Conservation (phyloP, 2,888 invertebrate species). For the Muschampia plurimacula region DNA sequence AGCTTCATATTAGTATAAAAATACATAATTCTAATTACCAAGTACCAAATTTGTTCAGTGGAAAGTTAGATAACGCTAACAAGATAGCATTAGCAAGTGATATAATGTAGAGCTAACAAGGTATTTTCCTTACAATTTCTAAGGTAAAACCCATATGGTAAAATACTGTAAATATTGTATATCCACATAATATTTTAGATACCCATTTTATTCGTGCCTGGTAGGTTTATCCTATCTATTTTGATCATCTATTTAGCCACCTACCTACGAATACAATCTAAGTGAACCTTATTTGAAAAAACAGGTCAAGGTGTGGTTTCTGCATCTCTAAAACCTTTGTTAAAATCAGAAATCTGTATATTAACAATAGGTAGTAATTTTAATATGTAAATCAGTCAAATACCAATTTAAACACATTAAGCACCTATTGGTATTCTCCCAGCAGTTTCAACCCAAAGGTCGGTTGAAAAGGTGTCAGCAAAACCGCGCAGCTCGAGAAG, state of each 20-base stretch:
- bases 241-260: too few species aligned
- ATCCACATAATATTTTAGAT: too few species aligned
- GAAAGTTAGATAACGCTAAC: neutral
- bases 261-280: too few species aligned
- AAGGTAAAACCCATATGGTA: neutral
- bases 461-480: slow-evolving; percentile 56
- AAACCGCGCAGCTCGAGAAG: slow-evolving; percentile 54
- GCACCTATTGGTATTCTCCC: slow-evolving; percentile 30
- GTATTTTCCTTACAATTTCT: neutral
- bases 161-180: neutral
- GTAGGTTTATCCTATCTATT: too few species aligned
- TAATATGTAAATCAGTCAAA: slow-evolving; percentile 10
- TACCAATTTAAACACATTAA: slow-evolving; percentile 12
- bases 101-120: neutral
- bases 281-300: too few species aligned
- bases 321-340: too few species aligned
- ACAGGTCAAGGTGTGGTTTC: too few species aligned
- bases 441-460: slow-evolving; percentile 49
- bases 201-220: too few species aligned
- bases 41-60: neutral
- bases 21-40: too few species aligned
- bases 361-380: neutral
- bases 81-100: neutral
- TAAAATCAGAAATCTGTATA: too few species aligned
- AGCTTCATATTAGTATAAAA: too few species aligned